Percentiles rank a stretch among this genome's conserved stretches.
phyloP scores from a whole-genome alignment of 2,113 vertebrate species.

The Macrotus californicus region DNA sequence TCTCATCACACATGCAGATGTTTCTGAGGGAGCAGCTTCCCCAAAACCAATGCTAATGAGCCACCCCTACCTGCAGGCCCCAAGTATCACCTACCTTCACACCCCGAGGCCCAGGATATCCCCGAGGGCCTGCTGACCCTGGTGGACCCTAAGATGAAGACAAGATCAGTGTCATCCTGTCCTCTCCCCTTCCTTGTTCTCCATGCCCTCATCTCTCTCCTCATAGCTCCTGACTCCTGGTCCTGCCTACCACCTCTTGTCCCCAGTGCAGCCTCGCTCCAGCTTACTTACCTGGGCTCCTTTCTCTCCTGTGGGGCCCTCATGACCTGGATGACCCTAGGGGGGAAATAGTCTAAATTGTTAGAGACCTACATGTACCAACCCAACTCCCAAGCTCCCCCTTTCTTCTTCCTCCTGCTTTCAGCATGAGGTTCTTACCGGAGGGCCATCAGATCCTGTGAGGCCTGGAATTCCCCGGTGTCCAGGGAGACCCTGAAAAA shows the following conservation, averaged over 20 bases:
- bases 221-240: not conserved
- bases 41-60: not conserved
- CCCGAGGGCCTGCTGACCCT: slow-evolving; percentile 85
- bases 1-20: not conserved
- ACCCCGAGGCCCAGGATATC: slow-evolving; percentile 91
- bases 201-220: not conserved
- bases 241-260: not conserved
- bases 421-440: slow-evolving; percentile 78
- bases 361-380: not conserved
- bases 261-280: not conserved
- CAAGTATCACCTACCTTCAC: slow-evolving; percentile 84
- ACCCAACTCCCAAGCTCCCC: not conserved
- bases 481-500: slow-evolving; percentile 86
- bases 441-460: slow-evolving; percentile 87
- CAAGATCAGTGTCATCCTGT: not conserved
- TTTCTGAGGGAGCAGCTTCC: not conserved
- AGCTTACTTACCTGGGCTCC: slow-evolving; percentile 84
- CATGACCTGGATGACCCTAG: slow-evolving; percentile 93
- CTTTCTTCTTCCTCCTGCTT: not conserved
- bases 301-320: slow-evolving; percentile 92
- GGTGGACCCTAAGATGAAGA: slow-evolving; percentile 79
- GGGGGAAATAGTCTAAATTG: not conserved
- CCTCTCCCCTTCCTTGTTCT: fast-evolving
- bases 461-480: slow-evolving; percentile 87
- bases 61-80: not conserved